Evolutionary conservation across 2,888 invertebrate species (phyloP).

Genomic region (Polymixis flavicincta): DNA sequence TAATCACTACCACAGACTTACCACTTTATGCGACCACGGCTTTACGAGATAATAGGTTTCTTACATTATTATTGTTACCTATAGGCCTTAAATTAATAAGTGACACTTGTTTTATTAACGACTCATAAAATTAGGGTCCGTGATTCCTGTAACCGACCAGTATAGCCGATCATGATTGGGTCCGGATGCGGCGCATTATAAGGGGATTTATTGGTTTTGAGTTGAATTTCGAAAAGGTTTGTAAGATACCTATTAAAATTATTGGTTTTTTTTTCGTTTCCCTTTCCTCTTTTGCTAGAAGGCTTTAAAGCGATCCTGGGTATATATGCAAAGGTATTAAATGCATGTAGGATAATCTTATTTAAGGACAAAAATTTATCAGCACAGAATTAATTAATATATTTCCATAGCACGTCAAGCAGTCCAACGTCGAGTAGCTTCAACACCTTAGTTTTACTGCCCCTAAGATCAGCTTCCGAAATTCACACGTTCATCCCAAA

Average conservation of each 20-base stretch:
- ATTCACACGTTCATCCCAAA: neutral
- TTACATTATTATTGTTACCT: constrained; percentile 21
- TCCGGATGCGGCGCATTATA: constrained; percentile 5
- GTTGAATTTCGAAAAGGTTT: neutral
- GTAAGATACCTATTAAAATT: neutral
- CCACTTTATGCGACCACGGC: constrained; percentile 10
- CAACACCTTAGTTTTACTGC: neutral
- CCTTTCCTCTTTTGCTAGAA: neutral
- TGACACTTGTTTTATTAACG: constrained; percentile 51
- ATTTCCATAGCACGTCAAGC: too few species aligned
- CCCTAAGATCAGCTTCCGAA: neutral
- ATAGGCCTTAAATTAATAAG: constrained; percentile 54
- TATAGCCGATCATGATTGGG: constrained; percentile 27
- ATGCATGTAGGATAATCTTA: too few species aligned
- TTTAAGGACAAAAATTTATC: too few species aligned
- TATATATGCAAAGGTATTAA: too few species aligned
- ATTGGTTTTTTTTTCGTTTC: neutral
- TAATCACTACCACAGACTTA: neutral
- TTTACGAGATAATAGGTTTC: constrained; percentile 27
- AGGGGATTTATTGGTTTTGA: constrained; percentile 5
- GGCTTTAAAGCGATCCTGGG: neutral
- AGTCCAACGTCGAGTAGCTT: neutral
- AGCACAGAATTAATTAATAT: too few species aligned
- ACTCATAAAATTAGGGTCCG: constrained; percentile 34
- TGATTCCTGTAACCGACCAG: constrained; percentile 30